Base-by-base conservation (phyloP, 2,888 invertebrate species). In the Dioctria rufipes region DNA sequence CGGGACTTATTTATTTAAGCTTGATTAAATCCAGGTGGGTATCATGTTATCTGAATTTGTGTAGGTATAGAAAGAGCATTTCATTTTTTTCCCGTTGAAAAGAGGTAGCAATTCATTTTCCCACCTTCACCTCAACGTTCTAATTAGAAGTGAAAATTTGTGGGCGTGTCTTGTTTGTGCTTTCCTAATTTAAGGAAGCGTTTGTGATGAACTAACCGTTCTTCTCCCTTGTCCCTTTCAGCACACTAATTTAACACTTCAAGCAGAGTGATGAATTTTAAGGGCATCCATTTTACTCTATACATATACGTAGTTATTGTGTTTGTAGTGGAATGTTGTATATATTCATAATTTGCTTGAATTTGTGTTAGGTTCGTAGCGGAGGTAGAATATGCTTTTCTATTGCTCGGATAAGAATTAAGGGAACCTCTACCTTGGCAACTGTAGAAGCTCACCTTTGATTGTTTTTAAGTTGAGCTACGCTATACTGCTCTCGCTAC, bases 1-100 rank as follows among this genome's bases (percentile, higher is more conserved):
- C 65, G 78, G 78, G 51, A 51, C 65, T 78, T 78, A 66, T 78
- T 78, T 78, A 66, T 42, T 51, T 66, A 66, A 65, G 54, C 46
- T 25, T 11, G 49, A 39, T 11, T 51, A 11, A 49, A 51, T 40
- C 2, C 78, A 39, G 51, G 25, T 25, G 25, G 25, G 65, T 78
- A 61, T 78, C 78, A 65, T 13, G 65, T 78, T 78, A 51, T 63
- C 49, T 46, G 11, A 9, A n/a, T 6, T 40, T 39, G 25, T 25
- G 25, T 25, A 25, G 25, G 25, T 25, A 25, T 25, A 25, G 25
- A 2, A 25, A 25, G 25, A 25, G 46, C 4, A 63, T 37, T 37
- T 63, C 3, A 39, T 8, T 63, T 37, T 8, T 37, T 37, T 37
- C 63, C 63, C 6, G 5, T 6, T 37, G 63, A 39, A 63, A 63